These are phyloP conservation scores for Daktulosphaira vitifoliae DNA, from an alignment of 1,140 invertebrate genomes.

Conservation along the genomic window DNA sequence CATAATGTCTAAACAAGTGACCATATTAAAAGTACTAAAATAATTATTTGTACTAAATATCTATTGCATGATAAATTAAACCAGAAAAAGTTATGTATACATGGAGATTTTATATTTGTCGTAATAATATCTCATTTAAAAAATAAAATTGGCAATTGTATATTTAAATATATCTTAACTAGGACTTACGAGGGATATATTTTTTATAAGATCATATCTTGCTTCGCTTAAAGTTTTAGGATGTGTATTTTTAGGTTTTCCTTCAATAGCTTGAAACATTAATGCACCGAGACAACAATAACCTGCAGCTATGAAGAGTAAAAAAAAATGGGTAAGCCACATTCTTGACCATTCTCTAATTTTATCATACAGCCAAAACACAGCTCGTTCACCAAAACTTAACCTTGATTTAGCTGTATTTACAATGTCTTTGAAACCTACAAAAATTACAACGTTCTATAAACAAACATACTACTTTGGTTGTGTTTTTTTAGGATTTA, in stretches of 20 bases:
- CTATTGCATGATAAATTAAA: too few species aligned
- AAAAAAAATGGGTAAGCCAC: slow-evolving; percentile 82
- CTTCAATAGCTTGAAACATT: slow-evolving; percentile 66
- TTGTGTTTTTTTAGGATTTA: background rate
- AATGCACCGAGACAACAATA: slow-evolving; percentile 71
- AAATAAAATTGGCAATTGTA: too few species aligned
- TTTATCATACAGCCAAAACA: slow-evolving; percentile 69
- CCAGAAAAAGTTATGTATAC: too few species aligned
- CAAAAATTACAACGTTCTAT: slow-evolving; percentile 22
- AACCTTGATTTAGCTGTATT: slow-evolving; percentile 63
- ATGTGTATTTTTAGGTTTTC: slow-evolving; percentile 49
- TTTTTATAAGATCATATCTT: slow-evolving; percentile 43
- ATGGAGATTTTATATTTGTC: too few species aligned
- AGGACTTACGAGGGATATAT: background rate
- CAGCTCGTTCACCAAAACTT: slow-evolving; percentile 69
- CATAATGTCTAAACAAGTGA: too few species aligned
- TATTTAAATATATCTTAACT: too few species aligned
- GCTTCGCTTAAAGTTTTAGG: slow-evolving; percentile 48
- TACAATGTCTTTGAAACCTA: slow-evolving; percentile 58
- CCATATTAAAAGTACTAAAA: too few species aligned
- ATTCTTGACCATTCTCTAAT: slow-evolving; percentile 62
- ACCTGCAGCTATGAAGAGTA: slow-evolving; percentile 61
- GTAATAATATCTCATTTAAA: too few species aligned
- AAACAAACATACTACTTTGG: background rate
- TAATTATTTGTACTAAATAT: too few species aligned